Base-by-base conservation (phyloP, 30 jellyfish, hydroid and myxozoan genomes). In the Clytia hemisphaerica region DNA sequence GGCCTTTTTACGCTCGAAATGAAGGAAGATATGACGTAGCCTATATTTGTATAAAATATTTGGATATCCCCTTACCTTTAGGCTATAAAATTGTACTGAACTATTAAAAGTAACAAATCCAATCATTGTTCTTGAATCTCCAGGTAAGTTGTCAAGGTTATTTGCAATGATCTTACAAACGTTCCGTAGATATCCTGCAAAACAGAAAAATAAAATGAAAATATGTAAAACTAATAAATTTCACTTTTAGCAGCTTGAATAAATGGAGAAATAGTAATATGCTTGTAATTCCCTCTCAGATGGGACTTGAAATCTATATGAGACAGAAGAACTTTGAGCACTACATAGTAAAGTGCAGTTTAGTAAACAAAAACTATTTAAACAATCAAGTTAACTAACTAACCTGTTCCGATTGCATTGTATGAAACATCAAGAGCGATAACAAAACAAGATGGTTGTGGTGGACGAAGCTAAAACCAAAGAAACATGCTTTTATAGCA, bases 71-170 rank as follows among this genome's bases (percentile, higher is more conserved):
- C n/a, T n/a, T n/a, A 83, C 96, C 92, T 74, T 78, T 36, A 86
- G 48, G 37, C 88, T 72, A 50, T 86, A 86, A 58, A 86, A 86
- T 50, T 86, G 96, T 49, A 86, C 46, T 3, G 93, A 79, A 38
- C 96, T 80, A 51, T 78, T 86, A 60, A 86, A 86, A 1, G 96
- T 86, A 9, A 86, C 27, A 54, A 86, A 86, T 10, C 96, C 96
- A 48, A 86, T 74, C 80, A 77, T 50, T n/a, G 92, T 78, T 33
- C 96, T 73, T 4, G 96, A 73, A 74, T 86, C 96, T 16, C 96
- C 96, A 19, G 96, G 96, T 31, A 86, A 29, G 40, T 73, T 68
- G 29, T 86, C 87, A 29, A 86, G 46, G 44, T 86, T 86, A 37
- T 79, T 79, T 35, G 79, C 69, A 10, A 86, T 61, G 26, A 67